A percentile compares a stretch with the other conserved stretches of the same genome.
Evolutionary conservation across 2,113 vertebrate genomes (phyloP).

Genomic region (Emydocephalus ijimae): DNA sequence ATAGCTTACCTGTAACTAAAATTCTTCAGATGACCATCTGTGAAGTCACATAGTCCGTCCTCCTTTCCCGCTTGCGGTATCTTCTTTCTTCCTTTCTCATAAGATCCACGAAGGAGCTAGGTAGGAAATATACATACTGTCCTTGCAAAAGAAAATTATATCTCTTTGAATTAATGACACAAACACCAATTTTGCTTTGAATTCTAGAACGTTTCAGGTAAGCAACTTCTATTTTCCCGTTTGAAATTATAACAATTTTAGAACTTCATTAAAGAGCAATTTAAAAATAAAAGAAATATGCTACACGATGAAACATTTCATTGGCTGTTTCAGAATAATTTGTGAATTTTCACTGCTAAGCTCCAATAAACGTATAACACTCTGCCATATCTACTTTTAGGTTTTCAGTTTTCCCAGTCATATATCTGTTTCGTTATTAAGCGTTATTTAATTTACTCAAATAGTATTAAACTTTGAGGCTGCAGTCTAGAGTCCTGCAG

Average conservation of each 20-base stretch:
- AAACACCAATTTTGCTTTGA: background rate
- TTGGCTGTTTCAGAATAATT: background rate
- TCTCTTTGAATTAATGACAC: background rate
- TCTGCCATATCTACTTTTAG: background rate
- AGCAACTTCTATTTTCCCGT: no score
- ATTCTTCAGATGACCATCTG: constrained; percentile 5
- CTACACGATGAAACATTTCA: background rate
- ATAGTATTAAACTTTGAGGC: background rate
- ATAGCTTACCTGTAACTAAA: background rate
- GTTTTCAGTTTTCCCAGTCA: background rate
- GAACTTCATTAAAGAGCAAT: no score
- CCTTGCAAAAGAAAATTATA: background rate
- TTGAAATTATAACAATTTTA: no score
- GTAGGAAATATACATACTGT: background rate
- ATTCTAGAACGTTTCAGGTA: background rate
- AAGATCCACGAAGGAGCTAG: background rate
- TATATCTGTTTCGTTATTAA: background rate
- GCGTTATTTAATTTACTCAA: background rate
- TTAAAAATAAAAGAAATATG: background rate
- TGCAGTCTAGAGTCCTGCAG: background rate
- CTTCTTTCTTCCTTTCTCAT: constrained; percentile 4
- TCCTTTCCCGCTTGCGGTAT: constrained; percentile 1
- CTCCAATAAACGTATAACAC: background rate
- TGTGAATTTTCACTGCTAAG: background rate
- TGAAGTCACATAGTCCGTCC: background rate